Base-by-base conservation (phyloP, 2,888 invertebrate species). In the Scotopteryx bipunctaria region DNA sequence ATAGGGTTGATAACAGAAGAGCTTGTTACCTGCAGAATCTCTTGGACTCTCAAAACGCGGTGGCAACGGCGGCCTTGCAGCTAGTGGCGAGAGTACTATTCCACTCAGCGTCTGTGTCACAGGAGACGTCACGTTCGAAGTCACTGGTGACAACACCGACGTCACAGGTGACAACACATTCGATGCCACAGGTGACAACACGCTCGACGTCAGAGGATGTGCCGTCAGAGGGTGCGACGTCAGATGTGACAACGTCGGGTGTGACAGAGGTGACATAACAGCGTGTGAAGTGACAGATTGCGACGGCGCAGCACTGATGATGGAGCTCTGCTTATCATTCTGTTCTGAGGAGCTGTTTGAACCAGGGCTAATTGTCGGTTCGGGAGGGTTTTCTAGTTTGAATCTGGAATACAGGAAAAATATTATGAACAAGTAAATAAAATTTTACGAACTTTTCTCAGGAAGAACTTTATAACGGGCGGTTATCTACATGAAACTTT, bases 341-440 rank as follows among this genome's bases (percentile, higher is more conserved):
- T 81, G 86, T 59, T 91, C 91, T 0, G 91, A 91, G 0, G 91
- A 91, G 50, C 90, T 90, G 59, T 91, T 90, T 0, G 91, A 91
- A 0, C 90, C 87, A 0, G 91, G 90, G 57, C 91, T 91, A n/a
- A 89, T 67, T 0, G 86, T 86, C 1, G 86, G 79, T 37, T 85
- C 91, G 1, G 83, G 81, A 0, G 83, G 59, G 25, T 79, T 82
- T 56, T 87, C 88, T 1, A 88, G 61, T 62, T 86, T 86, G 61
- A 88, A 88, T 63, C 88, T 88, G 44, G 3, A 27, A 42, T 0
- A 41, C 25, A 14, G 1, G 1, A 16, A 3, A 31, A 13, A 2
- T 32, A n/a, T n/a, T n/a, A n/a, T n/a, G n/a, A n/a, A n/a, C n/a
- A n/a, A n/a, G n/a, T n/a, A n/a, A n/a, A n/a, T n/a, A n/a, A n/a